Evolutionary conservation across 1,140 invertebrate genomes (phyloP), one percentile per base, ranked within the genome.

Genomic region (Patella vulgata): DNA sequence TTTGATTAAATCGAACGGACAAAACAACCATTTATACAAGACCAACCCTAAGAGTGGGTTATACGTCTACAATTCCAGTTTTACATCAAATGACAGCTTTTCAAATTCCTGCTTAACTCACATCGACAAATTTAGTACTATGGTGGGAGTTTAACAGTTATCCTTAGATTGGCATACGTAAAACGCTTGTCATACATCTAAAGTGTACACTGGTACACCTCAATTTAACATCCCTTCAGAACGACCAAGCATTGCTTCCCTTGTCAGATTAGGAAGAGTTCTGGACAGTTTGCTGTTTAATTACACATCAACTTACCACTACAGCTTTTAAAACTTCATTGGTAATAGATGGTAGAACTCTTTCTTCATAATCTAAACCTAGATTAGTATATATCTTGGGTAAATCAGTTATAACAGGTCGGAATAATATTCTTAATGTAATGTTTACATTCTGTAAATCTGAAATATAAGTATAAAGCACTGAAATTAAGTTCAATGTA

Each of bases 401-500:
- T 44, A 99, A 86, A 66, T 92, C 88, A 58, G 93, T 91, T 21
- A 95, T 92, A 39, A 94, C 86, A 27, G 98, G 98, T 83, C 97
- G 87, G 86, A 98, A 99, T 60, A 99, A 85, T 81, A 99, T 97
- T 88, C 98, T 91, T 21, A 99, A 87, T 48, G 98, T 99, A 73
- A 99, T 99, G 85, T 97, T 98, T 1, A 99, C 97, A 88, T 98
- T 99, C 84, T 99, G 98, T 62, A 99, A 88, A 92, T 99, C 98
- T 93, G 70, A 6, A 70, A 63, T 48, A 51, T n/a, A 60, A 12
- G 44, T 27, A 27, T 48, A 28, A n/a, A 28, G 14, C 21, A n/a
- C 12, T 9, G n/a, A 51, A 52, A 21, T 33, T 44, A 4, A 31
- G n/a, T 19, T 44, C 46, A 40, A 40, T 9, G 1, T 3, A 28